phyloP scores from a whole-genome alignment of 2,888 invertebrate genomes.

The Trissolcus japonicus region DNA sequence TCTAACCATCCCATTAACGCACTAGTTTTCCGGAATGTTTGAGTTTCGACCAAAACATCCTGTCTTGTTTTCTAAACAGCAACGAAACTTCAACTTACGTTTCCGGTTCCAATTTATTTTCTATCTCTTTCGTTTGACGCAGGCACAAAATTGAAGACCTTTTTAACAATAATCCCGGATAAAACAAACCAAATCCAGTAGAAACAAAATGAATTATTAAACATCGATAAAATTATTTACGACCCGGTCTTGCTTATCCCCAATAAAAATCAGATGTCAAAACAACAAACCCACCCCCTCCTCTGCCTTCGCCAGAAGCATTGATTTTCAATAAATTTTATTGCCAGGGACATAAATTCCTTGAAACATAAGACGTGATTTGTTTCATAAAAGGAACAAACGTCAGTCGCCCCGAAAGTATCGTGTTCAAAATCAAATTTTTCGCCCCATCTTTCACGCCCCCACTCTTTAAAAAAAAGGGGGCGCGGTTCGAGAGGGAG shows the following conservation, averaged over 20 bases:
- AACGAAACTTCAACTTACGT: conserved; percentile 8
- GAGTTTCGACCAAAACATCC: conserved; percentile 39
- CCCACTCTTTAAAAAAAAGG: conserved; percentile 9
- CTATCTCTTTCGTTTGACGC: neutral
- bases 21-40: conserved; percentile 22
- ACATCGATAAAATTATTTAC: neutral
- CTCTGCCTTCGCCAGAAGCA: too few species aligned
- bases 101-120: neutral
- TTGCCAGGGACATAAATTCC: too few species aligned
- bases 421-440: conserved; percentile 14
- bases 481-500: neutral
- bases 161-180: neutral
- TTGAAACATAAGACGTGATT: neutral
- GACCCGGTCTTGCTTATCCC: too few species aligned
- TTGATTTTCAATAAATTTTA: too few species aligned
- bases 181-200: conserved; percentile 1
- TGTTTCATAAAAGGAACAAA: conserved; percentile 1
- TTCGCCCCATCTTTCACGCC: conserved; percentile 8
- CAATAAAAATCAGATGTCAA: too few species aligned
- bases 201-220: conserved; percentile 1
- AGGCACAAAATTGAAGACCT: neutral
- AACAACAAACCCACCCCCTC: too few species aligned
- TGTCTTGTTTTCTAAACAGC: conserved; percentile 49
- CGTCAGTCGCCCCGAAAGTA: neutral
- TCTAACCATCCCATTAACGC: conserved; percentile 10